A percentile compares a stretch with the other conserved stretches of the same genome.
These are phyloP conservation scores for Heliothis virescens DNA, from an alignment of 1,140 invertebrate species.

Conservation along the genomic window DNA sequence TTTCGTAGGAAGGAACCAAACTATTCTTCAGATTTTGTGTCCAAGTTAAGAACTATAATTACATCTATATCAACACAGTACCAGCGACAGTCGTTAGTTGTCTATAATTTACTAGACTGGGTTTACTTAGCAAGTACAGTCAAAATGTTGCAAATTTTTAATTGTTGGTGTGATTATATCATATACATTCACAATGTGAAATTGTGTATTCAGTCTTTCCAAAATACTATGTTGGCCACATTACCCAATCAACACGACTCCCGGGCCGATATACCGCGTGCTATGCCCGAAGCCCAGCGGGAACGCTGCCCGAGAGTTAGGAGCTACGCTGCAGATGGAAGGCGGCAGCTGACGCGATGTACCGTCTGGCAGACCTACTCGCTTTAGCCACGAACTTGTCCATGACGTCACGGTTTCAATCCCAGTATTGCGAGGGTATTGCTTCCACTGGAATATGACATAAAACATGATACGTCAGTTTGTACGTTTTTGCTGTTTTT, in stretches of 20 bases:
- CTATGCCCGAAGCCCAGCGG: slow-evolving; percentile 97
- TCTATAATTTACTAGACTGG: too few species aligned
- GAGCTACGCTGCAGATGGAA: slow-evolving; percentile 88
- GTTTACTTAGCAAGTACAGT: too few species aligned
- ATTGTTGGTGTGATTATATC: too few species aligned
- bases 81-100: too few species aligned
- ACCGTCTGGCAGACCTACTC: slow-evolving; percentile 80
- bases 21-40: too few species aligned
- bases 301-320: slow-evolving; percentile 93
- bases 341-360: slow-evolving; percentile 92
- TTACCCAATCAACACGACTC: slow-evolving; percentile 72
- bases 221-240: background rate
- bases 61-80: too few species aligned
- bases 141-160: too few species aligned
- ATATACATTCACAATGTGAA: too few species aligned
- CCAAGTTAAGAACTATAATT: too few species aligned
- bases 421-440: slow-evolving; percentile 65
- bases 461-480: background rate
- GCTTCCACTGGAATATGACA: slow-evolving; percentile 8
- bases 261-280: slow-evolving; percentile 91
- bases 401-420: slow-evolving; percentile 90
- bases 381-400: slow-evolving; percentile 84
- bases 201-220: too few species aligned
- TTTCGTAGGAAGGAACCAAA: too few species aligned
- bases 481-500: background rate